Percentiles rank a stretch among this genome's conserved stretches.
phyloP scores from a whole-genome alignment of 1,140 invertebrate genomes.

The Hylyphantes graminicola region DNA sequence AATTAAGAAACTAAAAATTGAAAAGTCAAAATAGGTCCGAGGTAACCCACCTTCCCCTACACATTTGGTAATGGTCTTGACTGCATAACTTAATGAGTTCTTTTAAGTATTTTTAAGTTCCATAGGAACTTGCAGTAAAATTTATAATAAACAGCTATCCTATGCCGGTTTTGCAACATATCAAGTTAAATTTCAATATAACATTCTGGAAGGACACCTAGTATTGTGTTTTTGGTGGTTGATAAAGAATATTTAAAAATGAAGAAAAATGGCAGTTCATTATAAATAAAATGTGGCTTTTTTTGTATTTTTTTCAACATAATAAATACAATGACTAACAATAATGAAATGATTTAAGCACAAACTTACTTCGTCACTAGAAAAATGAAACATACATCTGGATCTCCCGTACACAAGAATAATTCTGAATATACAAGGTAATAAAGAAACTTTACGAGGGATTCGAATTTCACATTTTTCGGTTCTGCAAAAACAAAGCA shows the following conservation, averaged over 20 bases:
- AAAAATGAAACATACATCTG: conserved; percentile 49
- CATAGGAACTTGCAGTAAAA: too few species aligned
- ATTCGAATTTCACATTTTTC: conserved; percentile 68
- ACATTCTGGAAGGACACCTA: too few species aligned
- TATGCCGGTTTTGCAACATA: too few species aligned
- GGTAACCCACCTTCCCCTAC: too few species aligned
- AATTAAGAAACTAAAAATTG: too few species aligned
- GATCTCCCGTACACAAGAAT: conserved; percentile 77
- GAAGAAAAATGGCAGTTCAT: neutral
- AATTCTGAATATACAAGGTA: conserved; percentile 73
- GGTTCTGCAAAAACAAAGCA: conserved; percentile 62
- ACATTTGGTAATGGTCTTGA: too few species aligned
- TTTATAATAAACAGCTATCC: too few species aligned
- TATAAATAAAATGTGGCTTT: neutral
- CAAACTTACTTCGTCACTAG: conserved; percentile 45
- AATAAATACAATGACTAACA: neutral
- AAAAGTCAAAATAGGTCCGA: too few species aligned
- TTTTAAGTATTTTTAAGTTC: too few species aligned
- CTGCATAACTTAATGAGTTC: too few species aligned
- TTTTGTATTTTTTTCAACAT: neutral
- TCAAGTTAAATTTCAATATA: too few species aligned
- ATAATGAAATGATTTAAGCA: neutral
- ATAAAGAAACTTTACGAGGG: conserved; percentile 69
- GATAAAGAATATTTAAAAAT: neutral
- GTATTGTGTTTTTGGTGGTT: too few species aligned